Conservation (phyloP, 2,888 invertebrate genomes). For the Caenorhabditis doughertyi region DNA sequence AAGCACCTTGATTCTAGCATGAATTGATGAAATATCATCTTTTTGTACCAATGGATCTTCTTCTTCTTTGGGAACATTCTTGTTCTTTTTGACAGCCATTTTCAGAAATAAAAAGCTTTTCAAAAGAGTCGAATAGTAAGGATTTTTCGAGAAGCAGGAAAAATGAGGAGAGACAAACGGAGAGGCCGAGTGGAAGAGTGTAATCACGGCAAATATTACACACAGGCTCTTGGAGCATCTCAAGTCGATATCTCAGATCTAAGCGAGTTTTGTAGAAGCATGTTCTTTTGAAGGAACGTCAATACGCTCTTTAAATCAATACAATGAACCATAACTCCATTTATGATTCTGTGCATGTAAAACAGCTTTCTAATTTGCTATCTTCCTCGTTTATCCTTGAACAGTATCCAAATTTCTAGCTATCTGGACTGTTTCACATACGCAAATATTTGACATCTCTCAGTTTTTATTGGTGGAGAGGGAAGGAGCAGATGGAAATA, state of each 20-base stretch:
- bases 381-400: no score
- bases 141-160: constrained; percentile 36
- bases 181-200: constrained; percentile 38
- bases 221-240: constrained; percentile 33
- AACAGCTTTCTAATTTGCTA: no score
- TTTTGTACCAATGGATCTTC: constrained; percentile 29
- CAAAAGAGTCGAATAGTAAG: constrained; percentile 27
- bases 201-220: constrained; percentile 67
- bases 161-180: constrained; percentile 9
- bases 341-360: no score
- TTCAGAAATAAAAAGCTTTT: neutral
- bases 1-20: constrained; percentile 68
- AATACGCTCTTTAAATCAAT: no score
- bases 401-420: neutral
- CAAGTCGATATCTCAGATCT: constrained; percentile 6
- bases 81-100: constrained; percentile 47
- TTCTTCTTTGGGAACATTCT: constrained; percentile 18
- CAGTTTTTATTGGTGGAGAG: constrained; percentile 37
- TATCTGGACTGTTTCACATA: neutral
- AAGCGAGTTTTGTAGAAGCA: constrained; percentile 21
- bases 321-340: no score
- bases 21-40: constrained; percentile 70
- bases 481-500: constrained; percentile 6
- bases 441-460: constrained; percentile 53
- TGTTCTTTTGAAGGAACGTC: constrained; percentile 14